Percentiles rank a stretch among this genome's conserved stretches.
These are phyloP conservation scores for Gobio occitaniae DNA, from an alignment of 2,797 vertebrate species.

Conservation along the genomic window DNA sequence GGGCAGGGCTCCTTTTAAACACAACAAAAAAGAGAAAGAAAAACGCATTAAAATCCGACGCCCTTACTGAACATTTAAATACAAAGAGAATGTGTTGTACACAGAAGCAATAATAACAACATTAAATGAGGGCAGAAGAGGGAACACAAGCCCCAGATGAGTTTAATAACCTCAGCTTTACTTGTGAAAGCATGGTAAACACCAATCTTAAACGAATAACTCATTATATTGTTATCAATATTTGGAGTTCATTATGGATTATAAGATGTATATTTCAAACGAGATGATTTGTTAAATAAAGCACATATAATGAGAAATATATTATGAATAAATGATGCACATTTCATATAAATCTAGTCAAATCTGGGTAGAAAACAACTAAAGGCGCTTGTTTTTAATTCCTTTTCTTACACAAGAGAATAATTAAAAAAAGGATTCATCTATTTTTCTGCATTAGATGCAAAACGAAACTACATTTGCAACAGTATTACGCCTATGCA, in stretches of 20 bases:
- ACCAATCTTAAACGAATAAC: not conserved
- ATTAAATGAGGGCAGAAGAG: not conserved
- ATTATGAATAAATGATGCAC: not conserved
- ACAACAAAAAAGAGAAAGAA: not conserved
- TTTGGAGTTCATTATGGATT: not conserved
- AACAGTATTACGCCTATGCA: not conserved
- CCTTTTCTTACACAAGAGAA: not conserved
- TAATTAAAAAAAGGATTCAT: not conserved
- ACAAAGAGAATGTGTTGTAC: too few species aligned
- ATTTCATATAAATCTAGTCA: conserved; percentile 1
- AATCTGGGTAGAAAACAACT: not conserved
- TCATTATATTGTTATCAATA: conserved; percentile 1
- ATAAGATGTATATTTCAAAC: not conserved
- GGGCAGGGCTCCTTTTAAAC: not conserved
- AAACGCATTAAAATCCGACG: not conserved
- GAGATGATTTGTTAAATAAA: not conserved
- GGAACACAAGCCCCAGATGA: not conserved
- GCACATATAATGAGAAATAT: not conserved
- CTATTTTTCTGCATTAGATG: not conserved
- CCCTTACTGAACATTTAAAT: not conserved
- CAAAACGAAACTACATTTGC: not conserved
- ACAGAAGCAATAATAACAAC: not conserved
- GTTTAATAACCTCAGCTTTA: not conserved
- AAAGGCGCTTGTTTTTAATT: not conserved
- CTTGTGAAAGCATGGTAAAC: not conserved